Evolutionary conservation across 2,888 invertebrate species (phyloP), one percentile per base, ranked within the genome.

Genomic region (Pristionchus japonicus): DNA sequence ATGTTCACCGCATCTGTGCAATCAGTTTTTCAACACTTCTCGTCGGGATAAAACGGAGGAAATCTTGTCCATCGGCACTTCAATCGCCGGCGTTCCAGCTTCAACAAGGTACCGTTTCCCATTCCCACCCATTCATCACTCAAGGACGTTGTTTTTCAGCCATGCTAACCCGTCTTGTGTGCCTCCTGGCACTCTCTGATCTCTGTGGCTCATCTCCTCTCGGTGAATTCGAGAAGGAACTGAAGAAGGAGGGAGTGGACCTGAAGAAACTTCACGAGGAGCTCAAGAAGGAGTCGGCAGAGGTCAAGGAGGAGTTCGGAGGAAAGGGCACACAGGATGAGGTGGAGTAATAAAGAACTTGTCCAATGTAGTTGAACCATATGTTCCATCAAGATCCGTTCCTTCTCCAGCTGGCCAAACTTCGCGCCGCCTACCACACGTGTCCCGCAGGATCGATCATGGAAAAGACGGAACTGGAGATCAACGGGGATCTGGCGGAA

Each of bases 221-320:
- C 3, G 77, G 40, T 43, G 77, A 77, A n/a, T 37, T 20, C 34
- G 77, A 77, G 77, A 77, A 77, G 77, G 77, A 77, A 40, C 23
- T 43, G 23, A n/a, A 43, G 17, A 77, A 77, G 77, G 77, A 67
- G 15, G 67, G 34, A 67, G 31, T 31, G 2, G 20, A 67, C 34
- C 43, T 43, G 27, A 13, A 43, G 11, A 77, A 77, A 11, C 13
- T 77, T 77, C 23, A 43, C n/a, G 27, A 43, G 27, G 23, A n/a
- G n/a, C n/a, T n/a, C n/a, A 43, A 77, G 23, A 23, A 40, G 40
- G 40, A 43, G 13, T 43, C 40, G 23, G 43, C 7, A 3, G 77
- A 77, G 43, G 77, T 77, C n/a, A 43, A 77, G 77, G 77, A 77
- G n/a, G 77, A 77, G n/a, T 77, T 77, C 40, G 43, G 34, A 2